Evolutionary conservation across 1,140 invertebrate species (phyloP).

Genomic region (Hesperophylax magnus): DNA sequence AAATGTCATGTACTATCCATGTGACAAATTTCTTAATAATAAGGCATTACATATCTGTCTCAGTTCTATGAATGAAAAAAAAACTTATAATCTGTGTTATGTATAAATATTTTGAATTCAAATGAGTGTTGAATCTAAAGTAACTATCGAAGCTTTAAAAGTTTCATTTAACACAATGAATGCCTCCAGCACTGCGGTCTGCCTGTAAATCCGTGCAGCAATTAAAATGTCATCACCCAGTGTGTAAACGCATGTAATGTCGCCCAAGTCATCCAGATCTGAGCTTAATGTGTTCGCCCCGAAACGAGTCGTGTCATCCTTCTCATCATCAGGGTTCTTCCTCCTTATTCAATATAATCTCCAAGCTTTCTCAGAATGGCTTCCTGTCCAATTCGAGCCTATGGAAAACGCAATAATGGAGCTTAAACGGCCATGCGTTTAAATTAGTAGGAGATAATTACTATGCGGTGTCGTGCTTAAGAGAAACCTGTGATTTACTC

Average conservation of each 20-base stretch:
- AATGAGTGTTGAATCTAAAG: neutral
- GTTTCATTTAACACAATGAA: neutral
- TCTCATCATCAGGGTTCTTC: neutral
- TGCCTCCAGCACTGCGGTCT: neutral
- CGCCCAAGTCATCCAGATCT: neutral
- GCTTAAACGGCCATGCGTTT: neutral
- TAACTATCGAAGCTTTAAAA: neutral
- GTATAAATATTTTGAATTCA: neutral
- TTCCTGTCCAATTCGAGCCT: neutral
- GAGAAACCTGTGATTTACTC: neutral
- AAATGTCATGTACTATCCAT: no score
- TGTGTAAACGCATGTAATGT: neutral
- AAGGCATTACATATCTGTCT: neutral
- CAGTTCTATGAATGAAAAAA: neutral
- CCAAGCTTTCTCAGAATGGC: neutral
- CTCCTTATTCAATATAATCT: neutral
- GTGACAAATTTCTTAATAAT: no score
- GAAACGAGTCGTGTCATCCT: constrained; percentile 11
- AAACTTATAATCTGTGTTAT: neutral
- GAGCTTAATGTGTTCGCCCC: neutral
- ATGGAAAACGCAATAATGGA: neutral
- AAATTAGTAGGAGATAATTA: neutral
- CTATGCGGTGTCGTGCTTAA: neutral
- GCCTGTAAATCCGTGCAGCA: neutral
- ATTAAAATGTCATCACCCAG: constrained; percentile 13